Percentiles rank a stretch among this genome's conserved stretches.
These are phyloP conservation scores for Pseudolycoriella hygida DNA, from an alignment of 2,888 invertebrate species.

Conservation along the genomic window DNA sequence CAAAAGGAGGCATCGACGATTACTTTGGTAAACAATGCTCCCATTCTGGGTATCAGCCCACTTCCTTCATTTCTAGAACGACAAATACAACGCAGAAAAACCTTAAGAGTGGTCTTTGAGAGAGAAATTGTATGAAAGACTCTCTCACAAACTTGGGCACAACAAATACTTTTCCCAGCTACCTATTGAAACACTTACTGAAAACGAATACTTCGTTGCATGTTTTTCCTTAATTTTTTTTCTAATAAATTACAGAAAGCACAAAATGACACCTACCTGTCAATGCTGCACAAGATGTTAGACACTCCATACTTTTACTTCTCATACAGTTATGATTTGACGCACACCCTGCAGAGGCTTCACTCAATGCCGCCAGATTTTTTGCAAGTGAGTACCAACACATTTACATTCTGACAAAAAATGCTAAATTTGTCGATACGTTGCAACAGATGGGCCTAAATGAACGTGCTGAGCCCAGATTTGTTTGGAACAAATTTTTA, in stretches of 20 bases:
- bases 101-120: too few species aligned
- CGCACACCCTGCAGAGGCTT: slow-evolving; percentile 77
- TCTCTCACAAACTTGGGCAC: too few species aligned
- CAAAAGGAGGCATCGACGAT: too few species aligned
- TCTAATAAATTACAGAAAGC: slow-evolving; percentile 35
- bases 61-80: too few species aligned
- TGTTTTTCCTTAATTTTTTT: too few species aligned
- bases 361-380: slow-evolving; percentile 72
- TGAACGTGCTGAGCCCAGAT: slow-evolving; percentile 68
- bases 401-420: neutral
- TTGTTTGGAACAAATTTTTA: slow-evolving; percentile 85
- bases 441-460: slow-evolving; percentile 46
- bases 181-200: too few species aligned
- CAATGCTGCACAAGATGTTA: slow-evolving; percentile 68
- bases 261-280: slow-evolving; percentile 67
- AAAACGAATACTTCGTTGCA: too few species aligned
- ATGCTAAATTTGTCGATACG: neutral
- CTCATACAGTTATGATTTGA: slow-evolving; percentile 85
- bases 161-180: too few species aligned
- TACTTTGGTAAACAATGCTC: too few species aligned
- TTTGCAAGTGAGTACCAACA: slow-evolving; percentile 34
- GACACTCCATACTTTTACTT: slow-evolving; percentile 81
- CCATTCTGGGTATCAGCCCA: too few species aligned
- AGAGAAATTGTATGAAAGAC: too few species aligned
- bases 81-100: too few species aligned